Percentiles rank a stretch among this genome's conserved stretches.
Evolutionary conservation across 2,113 vertebrate genomes (phyloP).

Genomic region (Gadus macrocephalus): DNA sequence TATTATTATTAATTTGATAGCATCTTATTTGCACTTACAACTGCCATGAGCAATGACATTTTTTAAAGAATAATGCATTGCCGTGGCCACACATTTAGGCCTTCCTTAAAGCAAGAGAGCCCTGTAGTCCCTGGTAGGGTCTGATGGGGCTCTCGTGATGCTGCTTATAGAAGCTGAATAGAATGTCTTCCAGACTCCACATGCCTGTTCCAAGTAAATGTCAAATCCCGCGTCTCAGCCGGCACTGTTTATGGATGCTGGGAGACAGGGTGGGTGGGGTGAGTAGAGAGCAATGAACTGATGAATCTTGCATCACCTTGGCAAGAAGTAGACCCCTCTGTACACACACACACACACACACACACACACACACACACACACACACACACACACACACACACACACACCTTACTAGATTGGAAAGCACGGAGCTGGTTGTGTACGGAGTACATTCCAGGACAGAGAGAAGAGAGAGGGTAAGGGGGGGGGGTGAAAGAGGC

Average conservation of each 20-base stretch:
- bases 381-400: constrained; percentile 4
- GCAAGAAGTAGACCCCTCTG: constrained; percentile 2
- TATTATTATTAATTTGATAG: no score
- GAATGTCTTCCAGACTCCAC: background rate
- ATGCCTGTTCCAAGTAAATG: background rate
- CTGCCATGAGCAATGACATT: no score
- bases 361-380: constrained; percentile 5
- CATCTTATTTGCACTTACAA: no score
- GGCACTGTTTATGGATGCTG: background rate
- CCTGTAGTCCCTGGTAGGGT: constrained; percentile 7
- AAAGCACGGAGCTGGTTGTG: constrained; percentile 6
- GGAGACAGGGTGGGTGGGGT: background rate
- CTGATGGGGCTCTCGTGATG: constrained; percentile 23
- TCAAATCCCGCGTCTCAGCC: background rate
- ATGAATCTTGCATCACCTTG: constrained; percentile 27
- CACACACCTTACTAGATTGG: constrained; percentile 23
- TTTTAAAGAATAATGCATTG: no score
- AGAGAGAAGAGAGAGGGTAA: background rate
- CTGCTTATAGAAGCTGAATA: constrained; percentile 13
- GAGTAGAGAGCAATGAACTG: background rate
- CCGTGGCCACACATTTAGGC: background rate
- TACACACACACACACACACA: background rate
- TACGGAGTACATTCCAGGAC: background rate
- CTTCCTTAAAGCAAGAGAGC: background rate
- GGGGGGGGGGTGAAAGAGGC: no score